Evolutionary conservation across 2,888 invertebrate species (phyloP), one percentile per base, ranked within the genome.

Genomic region (Alloscopus bannaensis): DNA sequence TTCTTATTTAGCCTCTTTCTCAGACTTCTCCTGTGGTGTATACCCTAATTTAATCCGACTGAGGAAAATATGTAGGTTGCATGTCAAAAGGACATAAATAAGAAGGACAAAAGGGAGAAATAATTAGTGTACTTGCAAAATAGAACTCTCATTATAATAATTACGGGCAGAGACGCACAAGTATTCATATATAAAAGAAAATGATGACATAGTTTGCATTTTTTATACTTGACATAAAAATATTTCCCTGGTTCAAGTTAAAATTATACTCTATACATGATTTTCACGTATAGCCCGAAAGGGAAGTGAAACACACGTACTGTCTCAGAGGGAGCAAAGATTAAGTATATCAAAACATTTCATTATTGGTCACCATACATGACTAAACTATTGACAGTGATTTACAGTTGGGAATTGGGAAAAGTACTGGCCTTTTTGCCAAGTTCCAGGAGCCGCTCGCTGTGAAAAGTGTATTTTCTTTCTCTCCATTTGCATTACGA

Each of bases 131-230:
- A 73, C 24, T 75, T 75, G 55, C 75, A 66, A 75, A 66, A 66
- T 75, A 75, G 64, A 66, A 47, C 75, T 75, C 75, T 75, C 75
- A 75, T 75, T 75, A 75, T 75, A 75, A 75, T 75, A 75, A 75
- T 75, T 75, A 75, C 60, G 29, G 55, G 66, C 66, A 68, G n/a
- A n/a, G n/a, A n/a, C n/a, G n/a, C n/a, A n/a, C n/a, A n/a, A n/a
- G n/a, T n/a, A n/a, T n/a, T n/a, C n/a, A n/a, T n/a, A n/a, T n/a
- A n/a, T n/a, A n/a, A n/a, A 45, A 42, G 50, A 59, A 68, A 75
- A 59, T 75, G 66, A 75, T 75, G 66, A 75, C 66, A 47, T 59
- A 68, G 59, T 75, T 59, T 75, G 40, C 55, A 64, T 73, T 64
- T 65, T 60, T 28, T 22, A n/a, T n/a, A n/a, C n/a, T n/a, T n/a